A percentile compares a stretch with the other conserved stretches of the same genome.
phyloP scores from a whole-genome alignment of 1,140 invertebrate genomes.

The Drosophila novamexicana region DNA sequence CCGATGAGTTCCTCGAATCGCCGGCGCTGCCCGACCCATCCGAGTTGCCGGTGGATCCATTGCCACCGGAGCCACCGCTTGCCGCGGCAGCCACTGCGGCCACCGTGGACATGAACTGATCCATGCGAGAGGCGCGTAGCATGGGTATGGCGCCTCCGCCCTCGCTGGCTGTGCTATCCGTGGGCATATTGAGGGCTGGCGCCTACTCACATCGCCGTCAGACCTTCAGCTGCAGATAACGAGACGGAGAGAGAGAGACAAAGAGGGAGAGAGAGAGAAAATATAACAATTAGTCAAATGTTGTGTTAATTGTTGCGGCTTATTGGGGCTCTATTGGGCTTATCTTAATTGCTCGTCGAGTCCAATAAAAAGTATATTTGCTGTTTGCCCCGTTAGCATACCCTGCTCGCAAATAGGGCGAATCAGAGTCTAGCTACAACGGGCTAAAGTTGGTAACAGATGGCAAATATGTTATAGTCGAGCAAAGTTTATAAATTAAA shows the following conservation, averaged over 20 bases:
- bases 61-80: conserved; percentile 8
- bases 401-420: neutral
- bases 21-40: conserved; percentile 81
- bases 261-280: conserved; percentile 10
- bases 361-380: conserved; percentile 65
- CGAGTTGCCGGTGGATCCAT: conserved; percentile 28
- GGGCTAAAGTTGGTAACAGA: neutral
- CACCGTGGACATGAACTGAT: conserved; percentile 86
- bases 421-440: neutral
- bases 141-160: conserved; percentile 74
- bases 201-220: conserved; percentile 65
- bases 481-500: neutral
- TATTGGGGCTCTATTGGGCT: conserved; percentile 55
- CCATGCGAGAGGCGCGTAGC: conserved; percentile 85
- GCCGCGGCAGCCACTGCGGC: conserved; percentile 57
- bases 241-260: neutral
- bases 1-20: conserved; percentile 85
- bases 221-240: conserved; percentile 49
- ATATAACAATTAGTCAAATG: conserved; percentile 77
- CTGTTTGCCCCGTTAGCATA: conserved; percentile 25
- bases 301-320: conserved; percentile 60
- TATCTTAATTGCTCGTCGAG: conserved; percentile 76
- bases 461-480: too few relatives aligned
- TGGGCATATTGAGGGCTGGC: conserved; percentile 67
- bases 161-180: conserved; percentile 72